Conservation (phyloP, 2,113 vertebrate genomes). For the Dromaius novaehollandiae region DNA sequence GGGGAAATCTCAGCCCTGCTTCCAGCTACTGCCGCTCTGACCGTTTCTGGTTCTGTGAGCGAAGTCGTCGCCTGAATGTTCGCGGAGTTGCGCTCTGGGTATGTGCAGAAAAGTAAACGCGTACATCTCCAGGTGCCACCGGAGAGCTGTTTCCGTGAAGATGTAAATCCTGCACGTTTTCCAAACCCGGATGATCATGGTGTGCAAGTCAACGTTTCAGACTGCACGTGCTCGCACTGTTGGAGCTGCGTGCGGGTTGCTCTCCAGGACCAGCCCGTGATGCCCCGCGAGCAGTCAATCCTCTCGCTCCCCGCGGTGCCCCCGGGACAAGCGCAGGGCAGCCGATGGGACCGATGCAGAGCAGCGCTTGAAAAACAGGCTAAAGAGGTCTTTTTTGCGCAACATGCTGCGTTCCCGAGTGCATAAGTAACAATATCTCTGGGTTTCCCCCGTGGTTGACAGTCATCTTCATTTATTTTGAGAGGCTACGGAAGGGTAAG, state of each 20-base stretch:
- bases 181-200: neutral
- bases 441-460: neutral
- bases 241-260: neutral
- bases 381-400: neutral
- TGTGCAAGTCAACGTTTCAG: neutral
- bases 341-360: neutral
- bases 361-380: neutral
- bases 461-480: neutral
- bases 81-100: fast-evolving
- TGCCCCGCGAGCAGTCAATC: neutral
- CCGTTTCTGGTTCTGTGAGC: neutral
- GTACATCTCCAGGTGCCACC: fast-evolving
- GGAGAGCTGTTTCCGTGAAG: neutral
- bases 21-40: neutral
- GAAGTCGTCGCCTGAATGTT: neutral
- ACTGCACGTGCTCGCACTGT: neutral
- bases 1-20: neutral
- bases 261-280: neutral
- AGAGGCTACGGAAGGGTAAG: neutral
- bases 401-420: neutral
- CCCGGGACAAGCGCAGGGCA: neutral
- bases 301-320: neutral
- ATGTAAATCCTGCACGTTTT: fast-evolving
- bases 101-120: neutral
- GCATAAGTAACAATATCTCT: neutral